Evolutionary conservation across 2,797 vertebrate genomes (phyloP).

Genomic region (Borostomias antarcticus): DNA sequence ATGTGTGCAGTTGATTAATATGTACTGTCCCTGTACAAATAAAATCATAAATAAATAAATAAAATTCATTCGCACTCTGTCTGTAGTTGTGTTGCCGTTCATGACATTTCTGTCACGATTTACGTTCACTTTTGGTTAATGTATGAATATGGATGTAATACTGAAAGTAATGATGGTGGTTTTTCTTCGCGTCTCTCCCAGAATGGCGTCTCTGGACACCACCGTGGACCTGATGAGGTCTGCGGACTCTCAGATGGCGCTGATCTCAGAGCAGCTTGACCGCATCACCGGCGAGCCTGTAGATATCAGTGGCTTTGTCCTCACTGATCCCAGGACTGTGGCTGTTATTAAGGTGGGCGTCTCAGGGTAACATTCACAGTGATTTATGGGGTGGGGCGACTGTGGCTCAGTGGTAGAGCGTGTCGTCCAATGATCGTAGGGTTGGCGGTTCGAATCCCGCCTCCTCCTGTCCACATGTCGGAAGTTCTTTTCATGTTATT

Average conservation of each 20-base stretch:
- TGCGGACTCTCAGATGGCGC: slow-evolving; percentile 60
- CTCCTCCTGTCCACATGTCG: too few species aligned
- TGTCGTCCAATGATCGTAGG: too few species aligned
- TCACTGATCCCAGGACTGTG: slow-evolving; percentile 48
- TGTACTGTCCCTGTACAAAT: too few species aligned
- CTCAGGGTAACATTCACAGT: not conserved
- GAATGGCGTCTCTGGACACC: slow-evolving; percentile 73
- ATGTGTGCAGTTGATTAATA: too few species aligned
- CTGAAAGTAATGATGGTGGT: not conserved
- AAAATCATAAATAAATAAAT: too few species aligned
- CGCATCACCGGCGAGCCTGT: slow-evolving; percentile 57
- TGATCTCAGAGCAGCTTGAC: slow-evolving; percentile 68
- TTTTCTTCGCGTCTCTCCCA: slow-evolving; percentile 50
- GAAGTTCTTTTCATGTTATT: too few species aligned
- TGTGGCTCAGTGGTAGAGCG: too few species aligned
- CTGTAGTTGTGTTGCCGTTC: too few species aligned
- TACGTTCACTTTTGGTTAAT: too few species aligned
- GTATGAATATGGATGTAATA: not conserved
- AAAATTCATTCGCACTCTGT: too few species aligned
- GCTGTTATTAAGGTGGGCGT: slow-evolving; percentile 63
- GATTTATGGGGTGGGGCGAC: not conserved
- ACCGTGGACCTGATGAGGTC: slow-evolving; percentile 69
- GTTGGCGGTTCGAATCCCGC: too few species aligned
- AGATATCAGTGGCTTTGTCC: slow-evolving; percentile 58
- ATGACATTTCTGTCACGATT: too few species aligned